Percentiles rank a stretch among this genome's conserved stretches.
phyloP scores from a whole-genome alignment of 1,140 invertebrate species.

The Musca domestica region DNA sequence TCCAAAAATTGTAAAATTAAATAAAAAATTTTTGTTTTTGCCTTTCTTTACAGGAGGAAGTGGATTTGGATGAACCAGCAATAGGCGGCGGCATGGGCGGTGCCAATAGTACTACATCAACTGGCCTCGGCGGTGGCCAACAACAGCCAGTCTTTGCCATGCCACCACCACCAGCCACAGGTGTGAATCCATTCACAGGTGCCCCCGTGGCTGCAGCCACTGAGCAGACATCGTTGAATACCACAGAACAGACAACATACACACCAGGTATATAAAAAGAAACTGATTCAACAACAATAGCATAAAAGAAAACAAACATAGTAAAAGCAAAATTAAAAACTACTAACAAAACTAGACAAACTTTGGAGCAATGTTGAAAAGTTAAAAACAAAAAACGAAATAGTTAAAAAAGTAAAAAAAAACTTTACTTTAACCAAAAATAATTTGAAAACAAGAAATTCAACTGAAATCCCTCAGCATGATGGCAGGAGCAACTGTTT shows the following conservation, averaged over 20 bases:
- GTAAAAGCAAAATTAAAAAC: conserved; percentile 14
- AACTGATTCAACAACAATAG: not conserved
- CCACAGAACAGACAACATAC: conserved; percentile 58
- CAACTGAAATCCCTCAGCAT: not conserved
- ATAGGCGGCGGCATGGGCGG: conserved; percentile 45
- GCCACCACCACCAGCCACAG: conserved; percentile 52
- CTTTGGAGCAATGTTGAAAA: conserved; percentile 2
- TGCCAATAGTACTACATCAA: conserved; percentile 54
- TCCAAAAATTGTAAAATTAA: not conserved
- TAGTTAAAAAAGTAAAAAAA: not conserved
- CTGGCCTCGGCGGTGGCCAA: conserved; percentile 33
- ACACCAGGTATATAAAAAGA: conserved; percentile 57
- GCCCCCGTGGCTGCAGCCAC: conserved; percentile 47
- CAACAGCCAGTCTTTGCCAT: conserved; percentile 56
- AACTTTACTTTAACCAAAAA: not conserved
- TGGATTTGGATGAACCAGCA: conserved; percentile 54
- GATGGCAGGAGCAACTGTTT: too few relatives aligned
- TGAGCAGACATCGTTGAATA: conserved; percentile 57
- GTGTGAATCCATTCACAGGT: conserved; percentile 51
- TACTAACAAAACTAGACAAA: conserved; percentile 14
- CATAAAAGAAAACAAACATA: conserved; percentile 14
- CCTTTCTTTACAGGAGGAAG: conserved; percentile 52
- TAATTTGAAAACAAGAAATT: not conserved
- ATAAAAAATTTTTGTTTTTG: conserved; percentile 9
- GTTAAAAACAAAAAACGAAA: not conserved